Evolutionary conservation across 2,113 vertebrate species (phyloP).

Genomic region (Erinaceus europaeus): DNA sequence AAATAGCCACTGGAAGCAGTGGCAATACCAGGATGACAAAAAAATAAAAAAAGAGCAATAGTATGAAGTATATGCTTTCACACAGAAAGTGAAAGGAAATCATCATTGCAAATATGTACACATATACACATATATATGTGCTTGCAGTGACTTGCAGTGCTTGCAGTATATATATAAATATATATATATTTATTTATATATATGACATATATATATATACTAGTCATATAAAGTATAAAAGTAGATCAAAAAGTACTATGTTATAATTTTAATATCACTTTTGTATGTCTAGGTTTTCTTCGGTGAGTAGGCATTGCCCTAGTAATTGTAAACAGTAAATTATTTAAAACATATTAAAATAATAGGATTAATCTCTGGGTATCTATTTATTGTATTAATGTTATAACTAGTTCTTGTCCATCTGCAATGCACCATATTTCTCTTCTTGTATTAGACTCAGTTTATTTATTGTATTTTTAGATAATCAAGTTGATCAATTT

Average conservation of each 20-base stretch:
- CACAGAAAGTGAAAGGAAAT: constrained; percentile 24
- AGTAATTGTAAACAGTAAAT: background rate
- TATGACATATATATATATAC: too few relatives aligned
- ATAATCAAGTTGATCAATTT: background rate
- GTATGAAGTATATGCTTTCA: too few relatives aligned
- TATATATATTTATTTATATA: too few relatives aligned
- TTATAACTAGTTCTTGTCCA: background rate
- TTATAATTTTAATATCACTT: background rate
- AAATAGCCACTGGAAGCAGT: too few relatives aligned
- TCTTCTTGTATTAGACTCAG: background rate
- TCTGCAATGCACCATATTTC: background rate
- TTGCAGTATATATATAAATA: too few relatives aligned
- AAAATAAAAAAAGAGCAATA: too few relatives aligned
- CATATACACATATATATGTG: too few relatives aligned
- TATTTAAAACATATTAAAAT: background rate
- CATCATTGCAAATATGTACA: constrained; percentile 42
- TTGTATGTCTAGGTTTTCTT: background rate
- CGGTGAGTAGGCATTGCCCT: background rate
- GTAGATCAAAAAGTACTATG: too few relatives aligned
- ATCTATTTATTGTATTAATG: background rate
- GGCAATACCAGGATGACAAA: too few relatives aligned
- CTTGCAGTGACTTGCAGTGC: too few relatives aligned
- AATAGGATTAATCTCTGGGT: background rate
- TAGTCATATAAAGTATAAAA: too few relatives aligned
- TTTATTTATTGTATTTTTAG: constrained; percentile 13